Evolutionary conservation across 2,797 vertebrate species (phyloP).

Genomic region (Numenius phaeopus): DNA sequence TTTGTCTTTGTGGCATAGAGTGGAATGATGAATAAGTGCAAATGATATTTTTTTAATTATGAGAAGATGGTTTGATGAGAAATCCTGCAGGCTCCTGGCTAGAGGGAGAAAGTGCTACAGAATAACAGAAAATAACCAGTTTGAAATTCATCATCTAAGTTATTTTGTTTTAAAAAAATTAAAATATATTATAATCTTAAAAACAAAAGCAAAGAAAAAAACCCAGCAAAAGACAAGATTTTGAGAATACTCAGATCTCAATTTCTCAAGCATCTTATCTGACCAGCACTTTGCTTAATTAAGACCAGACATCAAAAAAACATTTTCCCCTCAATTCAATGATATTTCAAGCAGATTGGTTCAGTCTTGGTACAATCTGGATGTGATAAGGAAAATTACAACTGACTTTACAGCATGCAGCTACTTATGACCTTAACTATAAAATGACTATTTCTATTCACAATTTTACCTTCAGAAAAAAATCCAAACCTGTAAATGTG

Average conservation of each 20-base stretch:
- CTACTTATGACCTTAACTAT: not conserved
- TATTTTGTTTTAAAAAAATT: not conserved
- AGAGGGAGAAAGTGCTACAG: not conserved
- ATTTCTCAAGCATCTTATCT: not conserved
- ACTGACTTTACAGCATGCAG: not conserved
- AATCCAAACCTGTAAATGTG: not conserved
- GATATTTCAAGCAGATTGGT: constrained; percentile 7
- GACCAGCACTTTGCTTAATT: not conserved
- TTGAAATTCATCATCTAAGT: not conserved
- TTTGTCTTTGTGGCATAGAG: not conserved
- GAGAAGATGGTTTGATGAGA: not conserved
- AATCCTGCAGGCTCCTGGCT: constrained; percentile 10
- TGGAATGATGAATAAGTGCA: constrained; percentile 17
- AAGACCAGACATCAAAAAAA: not conserved
- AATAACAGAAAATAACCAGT: not conserved
- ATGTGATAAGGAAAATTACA: constrained; percentile 8
- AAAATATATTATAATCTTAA: not conserved
- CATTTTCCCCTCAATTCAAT: not conserved
- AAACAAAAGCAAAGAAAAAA: not conserved
- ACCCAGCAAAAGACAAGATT: accelerated
- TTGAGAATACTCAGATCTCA: not conserved
- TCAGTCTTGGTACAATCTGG: not conserved
- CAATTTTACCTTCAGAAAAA: not conserved
- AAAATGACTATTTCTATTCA: not conserved
- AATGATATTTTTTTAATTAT: constrained; percentile 34